phyloP scores from a whole-genome alignment of 2,888 invertebrate genomes.

The Stictocephala bisonia region DNA sequence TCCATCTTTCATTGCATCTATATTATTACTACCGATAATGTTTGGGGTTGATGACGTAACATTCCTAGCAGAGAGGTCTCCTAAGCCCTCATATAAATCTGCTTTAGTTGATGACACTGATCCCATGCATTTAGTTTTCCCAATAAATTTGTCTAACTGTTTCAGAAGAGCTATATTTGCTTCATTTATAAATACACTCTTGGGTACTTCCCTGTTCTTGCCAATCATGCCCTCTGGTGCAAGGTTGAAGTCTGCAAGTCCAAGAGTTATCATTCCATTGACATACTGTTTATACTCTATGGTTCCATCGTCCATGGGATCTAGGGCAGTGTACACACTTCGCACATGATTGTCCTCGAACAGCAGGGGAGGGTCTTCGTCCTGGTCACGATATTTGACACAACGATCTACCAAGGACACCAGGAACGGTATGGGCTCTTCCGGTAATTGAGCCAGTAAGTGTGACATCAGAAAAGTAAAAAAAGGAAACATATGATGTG shows the following conservation, averaged over 20 bases:
- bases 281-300: slow-evolving; percentile 50
- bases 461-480: slow-evolving; percentile 19
- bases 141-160: not conserved
- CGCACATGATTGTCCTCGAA: slow-evolving; percentile 49
- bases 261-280: slow-evolving; percentile 44
- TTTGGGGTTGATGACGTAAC: too few relatives aligned
- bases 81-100: too few relatives aligned
- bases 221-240: not conserved
- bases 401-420: slow-evolving; percentile 51
- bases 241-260: slow-evolving; percentile 11
- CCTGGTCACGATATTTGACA: slow-evolving; percentile 40
- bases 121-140: too few relatives aligned
- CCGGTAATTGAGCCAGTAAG: slow-evolving; percentile 35
- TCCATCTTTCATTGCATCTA: too few relatives aligned
- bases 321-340: slow-evolving; percentile 50
- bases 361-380: slow-evolving; percentile 47
- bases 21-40: too few relatives aligned
- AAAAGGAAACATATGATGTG: not conserved
- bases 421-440: slow-evolving; percentile 50
- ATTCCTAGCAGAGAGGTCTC: too few relatives aligned
- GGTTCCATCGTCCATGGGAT: slow-evolving; percentile 44
- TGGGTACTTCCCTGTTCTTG: not conserved
- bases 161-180: not conserved
- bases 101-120: too few relatives aligned
- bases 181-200: not conserved